Percentiles rank a stretch among this genome's conserved stretches.
Conservation (phyloP, 2,888 invertebrate genomes). For the Alsophila aescularia region DNA sequence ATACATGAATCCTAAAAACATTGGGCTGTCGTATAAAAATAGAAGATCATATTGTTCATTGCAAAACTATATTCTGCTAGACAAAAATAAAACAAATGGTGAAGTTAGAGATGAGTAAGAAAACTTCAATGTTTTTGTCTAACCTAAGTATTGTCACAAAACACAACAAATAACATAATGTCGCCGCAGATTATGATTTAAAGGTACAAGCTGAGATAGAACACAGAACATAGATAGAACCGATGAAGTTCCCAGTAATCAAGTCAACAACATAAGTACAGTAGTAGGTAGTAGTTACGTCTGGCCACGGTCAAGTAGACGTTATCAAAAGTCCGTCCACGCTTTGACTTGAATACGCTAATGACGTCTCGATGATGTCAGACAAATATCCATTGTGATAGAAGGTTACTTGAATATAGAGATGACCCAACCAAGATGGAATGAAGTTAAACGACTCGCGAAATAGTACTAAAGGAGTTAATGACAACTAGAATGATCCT, state of each 20-base stretch:
- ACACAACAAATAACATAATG: no score
- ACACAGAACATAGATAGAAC: neutral
- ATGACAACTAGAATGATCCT: neutral
- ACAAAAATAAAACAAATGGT: no score
- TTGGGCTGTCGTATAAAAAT: no score
- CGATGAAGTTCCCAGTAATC: neutral
- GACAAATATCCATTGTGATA: constrained; percentile 13
- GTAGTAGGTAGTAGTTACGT: neutral
- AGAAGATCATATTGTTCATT: no score
- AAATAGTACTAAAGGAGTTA: neutral
- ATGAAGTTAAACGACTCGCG: constrained; percentile 2
- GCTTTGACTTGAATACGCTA: constrained; percentile 47
- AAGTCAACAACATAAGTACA: neutral
- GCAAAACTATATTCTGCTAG: no score
- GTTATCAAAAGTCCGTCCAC: constrained; percentile 19
- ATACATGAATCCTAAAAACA: no score
- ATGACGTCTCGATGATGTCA: constrained; percentile 55
- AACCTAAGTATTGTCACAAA: no score
- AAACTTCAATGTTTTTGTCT: no score
- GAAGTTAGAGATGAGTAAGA: no score
- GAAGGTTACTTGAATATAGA: constrained; percentile 19
- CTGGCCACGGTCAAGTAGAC: constrained; percentile 7
- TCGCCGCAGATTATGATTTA: no score
- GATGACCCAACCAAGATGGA: constrained; percentile 22
- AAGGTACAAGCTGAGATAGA: neutral